Conservation (phyloP, 1,140 invertebrate genomes). For the Condylostylus longicornis region DNA sequence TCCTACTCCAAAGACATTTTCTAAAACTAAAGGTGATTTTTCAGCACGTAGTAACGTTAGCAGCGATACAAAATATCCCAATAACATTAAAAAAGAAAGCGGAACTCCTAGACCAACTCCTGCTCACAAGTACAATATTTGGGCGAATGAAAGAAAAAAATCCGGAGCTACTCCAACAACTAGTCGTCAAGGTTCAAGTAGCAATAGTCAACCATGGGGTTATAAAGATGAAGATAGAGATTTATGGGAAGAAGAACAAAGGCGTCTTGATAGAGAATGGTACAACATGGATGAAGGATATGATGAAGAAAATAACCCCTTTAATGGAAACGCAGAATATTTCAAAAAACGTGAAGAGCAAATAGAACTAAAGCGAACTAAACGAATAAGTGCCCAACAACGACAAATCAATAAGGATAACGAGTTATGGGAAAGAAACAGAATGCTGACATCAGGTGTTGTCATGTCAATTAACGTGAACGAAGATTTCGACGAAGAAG, state of each 20-base stretch:
- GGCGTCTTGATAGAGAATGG: conserved; percentile 88
- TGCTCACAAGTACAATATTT: conserved; percentile 58
- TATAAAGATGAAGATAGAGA: conserved; percentile 52
- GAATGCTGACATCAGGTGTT: conserved; percentile 93
- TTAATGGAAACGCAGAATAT: conserved; percentile 79
- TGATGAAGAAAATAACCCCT: conserved; percentile 87
- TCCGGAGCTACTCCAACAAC: conserved; percentile 43
- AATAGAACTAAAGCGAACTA: conserved; percentile 74
- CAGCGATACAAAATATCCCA: conserved; percentile 34
- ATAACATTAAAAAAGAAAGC: conserved; percentile 48
- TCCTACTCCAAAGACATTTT: conserved; percentile 56
- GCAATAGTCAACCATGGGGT: conserved; percentile 33
- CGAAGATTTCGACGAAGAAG: conserved; percentile 90
- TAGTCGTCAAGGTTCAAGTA: conserved; percentile 23
- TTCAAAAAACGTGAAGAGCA: conserved; percentile 83
- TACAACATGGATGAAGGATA: conserved; percentile 88
- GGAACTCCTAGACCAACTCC: conserved; percentile 63
- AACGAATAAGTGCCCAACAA: conserved; percentile 84
- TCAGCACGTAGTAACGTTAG: conserved; percentile 17
- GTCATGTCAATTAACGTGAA: conserved; percentile 79
- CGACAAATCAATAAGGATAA: conserved; percentile 94
- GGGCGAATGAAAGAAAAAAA: conserved; percentile 51
- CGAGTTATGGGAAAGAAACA: conserved; percentile 95
- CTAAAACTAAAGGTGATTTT: conserved; percentile 15
- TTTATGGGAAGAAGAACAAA: conserved; percentile 87